Evolutionary conservation across 2,797 vertebrate genomes (phyloP), one percentile per base, ranked within the genome.

Genomic region (Parauchenoglanis punctatus): DNA sequence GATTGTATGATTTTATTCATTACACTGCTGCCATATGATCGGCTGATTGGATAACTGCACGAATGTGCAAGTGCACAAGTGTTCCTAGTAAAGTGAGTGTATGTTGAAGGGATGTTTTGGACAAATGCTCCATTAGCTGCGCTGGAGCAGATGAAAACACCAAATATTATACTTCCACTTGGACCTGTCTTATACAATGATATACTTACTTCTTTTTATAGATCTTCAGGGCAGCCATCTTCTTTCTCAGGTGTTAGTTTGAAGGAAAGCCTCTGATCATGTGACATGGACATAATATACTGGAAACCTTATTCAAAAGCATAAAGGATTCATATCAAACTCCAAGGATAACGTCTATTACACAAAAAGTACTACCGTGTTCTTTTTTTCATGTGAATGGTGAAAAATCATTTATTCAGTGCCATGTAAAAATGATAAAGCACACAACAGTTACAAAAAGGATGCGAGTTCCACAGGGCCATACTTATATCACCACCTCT

Each of bases 371-470:
- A 73, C 63, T 58, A n/a, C 68, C 18, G 7, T 2, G 31, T 18
- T 23, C 7, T 23, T 75, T 17, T 46, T 54, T 81, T 70, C 31
- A 87, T 63, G 85, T 93, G 91, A 92, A 94, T 94, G 90, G 92
- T 94, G 90, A 92, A 88, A 93, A 89, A 90, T 89, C 87, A 93
- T 97, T 97, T 96, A 97, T 97, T 97, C 96, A 96, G 97, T 97
- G 96, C 96, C 94, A 96, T 95, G 93, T 94, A 94, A 94, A 96
- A 96, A 95, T 93, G 91, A 92, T 96, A 95, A 94, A 96, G 94
- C 94, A 96, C 94, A 95, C 91, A 93, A 54, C 12, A 83, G 91
- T 94, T 91, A 93, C 90, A 94, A 91, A 94, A 92, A 78, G 70
- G 85, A 87, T 87, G 86, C 70, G 46, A 92, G 87, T 90, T 93